Base-by-base conservation (phyloP, 2,888 invertebrate species). In the Saturnia japonica region DNA sequence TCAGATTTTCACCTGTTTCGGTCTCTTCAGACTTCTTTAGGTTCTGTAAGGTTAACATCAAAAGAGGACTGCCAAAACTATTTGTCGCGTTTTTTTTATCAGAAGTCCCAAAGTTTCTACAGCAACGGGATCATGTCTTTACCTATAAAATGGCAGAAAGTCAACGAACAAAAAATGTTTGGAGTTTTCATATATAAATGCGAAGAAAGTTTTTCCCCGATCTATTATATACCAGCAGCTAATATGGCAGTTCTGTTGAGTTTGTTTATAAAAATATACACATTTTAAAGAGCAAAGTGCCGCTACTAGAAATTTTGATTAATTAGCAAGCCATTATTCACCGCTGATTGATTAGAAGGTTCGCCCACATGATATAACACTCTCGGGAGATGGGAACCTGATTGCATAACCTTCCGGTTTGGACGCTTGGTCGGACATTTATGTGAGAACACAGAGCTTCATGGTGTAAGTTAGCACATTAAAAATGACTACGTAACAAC, bases 321-420 rank as follows among this genome's bases (percentile, higher is more conserved):
- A 86, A 88, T 88, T 88, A 87, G 79, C 82, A 85, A 84, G 84
- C 80, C 77, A 79, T 80, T 79, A 82, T 84, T 80, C 79, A 77
- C 77, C 76, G 74, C 78, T 79, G 82, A 81, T 79, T 78, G 77
- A 77, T 80, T 75, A 76, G 75, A 78, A 75, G 74, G 73, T 70
- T 77, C 76, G 73, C 77, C 77, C 76, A 77, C 79, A 73, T 75
- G 76, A 77, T 75, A 76, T 74, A 74, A 54, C 66, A 72, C 54
- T 67, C 71, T 69, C 68, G 34, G 34, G 70, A 76, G 72, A 74
- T 47, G 51, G 67, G 68, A 72, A 62, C 45, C 51, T 57, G 64
- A 70, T 74, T 71, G 67, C 73, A 72, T 72, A 73, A 76, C 72
- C 72, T 75, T 76, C 60, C 57, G 66, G 66, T 66, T 70, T 22